phyloP scores from a whole-genome alignment of 2,888 invertebrate genomes.

The Acanthococcus lagerstroemiae region DNA sequence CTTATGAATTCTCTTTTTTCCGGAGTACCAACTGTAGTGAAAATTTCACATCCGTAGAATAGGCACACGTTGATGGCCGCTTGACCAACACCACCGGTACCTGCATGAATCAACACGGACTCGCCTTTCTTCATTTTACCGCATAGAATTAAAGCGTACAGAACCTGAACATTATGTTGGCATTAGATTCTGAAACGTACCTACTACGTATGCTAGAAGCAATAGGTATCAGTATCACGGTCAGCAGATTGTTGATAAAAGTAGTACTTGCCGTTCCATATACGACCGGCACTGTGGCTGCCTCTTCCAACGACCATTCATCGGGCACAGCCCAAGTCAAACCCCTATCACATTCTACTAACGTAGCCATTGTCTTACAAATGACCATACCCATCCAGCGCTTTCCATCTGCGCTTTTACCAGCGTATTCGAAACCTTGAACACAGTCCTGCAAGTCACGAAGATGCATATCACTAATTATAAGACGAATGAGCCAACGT shows the following conservation, averaged over 20 bases:
- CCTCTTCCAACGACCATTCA: slow-evolving; percentile 53
- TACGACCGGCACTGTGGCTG: slow-evolving; percentile 54
- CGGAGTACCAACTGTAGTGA: slow-evolving; percentile 58
- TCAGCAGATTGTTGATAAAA: not conserved
- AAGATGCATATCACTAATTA: slow-evolving; percentile 40
- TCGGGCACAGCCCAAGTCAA: slow-evolving; percentile 50
- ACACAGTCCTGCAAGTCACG: slow-evolving; percentile 56
- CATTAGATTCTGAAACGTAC: not conserved
- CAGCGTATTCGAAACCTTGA: slow-evolving; percentile 52
- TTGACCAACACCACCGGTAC: slow-evolving; percentile 63
- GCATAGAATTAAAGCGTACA: slow-evolving; percentile 50
- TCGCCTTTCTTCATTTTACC: slow-evolving; percentile 47
- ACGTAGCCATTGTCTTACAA: slow-evolving; percentile 44
- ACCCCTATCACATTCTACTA: slow-evolving; percentile 44
- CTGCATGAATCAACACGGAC: slow-evolving; percentile 48
- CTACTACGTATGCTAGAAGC: not conserved
- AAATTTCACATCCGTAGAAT: slow-evolving; percentile 54
- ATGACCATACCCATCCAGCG: slow-evolving; percentile 44
- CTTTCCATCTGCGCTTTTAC: slow-evolving; percentile 41
- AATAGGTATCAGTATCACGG: not conserved
- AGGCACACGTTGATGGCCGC: slow-evolving; percentile 66
- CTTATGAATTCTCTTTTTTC: slow-evolving; percentile 57
- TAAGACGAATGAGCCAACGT: no score
- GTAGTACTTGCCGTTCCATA: slow-evolving; percentile 47
- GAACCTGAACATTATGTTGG: slow-evolving; percentile 41